Conservation (phyloP, 2,888 invertebrate genomes). For the Abrostola triplasia region DNA sequence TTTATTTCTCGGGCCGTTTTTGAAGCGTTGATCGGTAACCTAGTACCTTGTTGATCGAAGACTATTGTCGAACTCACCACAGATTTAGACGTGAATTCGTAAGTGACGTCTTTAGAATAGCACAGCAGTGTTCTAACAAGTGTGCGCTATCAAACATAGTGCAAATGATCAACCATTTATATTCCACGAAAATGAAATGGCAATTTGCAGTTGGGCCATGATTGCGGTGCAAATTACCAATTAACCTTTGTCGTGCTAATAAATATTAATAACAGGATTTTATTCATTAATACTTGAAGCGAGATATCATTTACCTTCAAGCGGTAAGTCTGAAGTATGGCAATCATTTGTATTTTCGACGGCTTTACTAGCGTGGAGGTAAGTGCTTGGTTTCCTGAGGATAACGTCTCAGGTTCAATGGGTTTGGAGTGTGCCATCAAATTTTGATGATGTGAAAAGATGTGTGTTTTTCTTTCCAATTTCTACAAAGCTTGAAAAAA, state of each 20-base stretch:
- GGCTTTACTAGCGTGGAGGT: neutral
- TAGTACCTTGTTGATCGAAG: too few relatives aligned
- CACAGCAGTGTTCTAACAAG: slow-evolving; percentile 12
- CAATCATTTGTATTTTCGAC: slow-evolving; percentile 25
- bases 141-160: slow-evolving; percentile 39
- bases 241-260: slow-evolving; percentile 57
- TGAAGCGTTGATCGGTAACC: too few relatives aligned
- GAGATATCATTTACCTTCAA: slow-evolving; percentile 42
- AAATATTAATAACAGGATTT: slow-evolving; percentile 54
- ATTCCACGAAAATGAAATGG: slow-evolving; percentile 52
- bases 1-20: too few relatives aligned
- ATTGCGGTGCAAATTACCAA: slow-evolving; percentile 54
- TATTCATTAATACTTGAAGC: slow-evolving; percentile 48
- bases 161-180: slow-evolving; percentile 43
- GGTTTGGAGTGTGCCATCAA: too few relatives aligned
- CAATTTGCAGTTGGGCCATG: slow-evolving; percentile 37
- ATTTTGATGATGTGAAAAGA: too few relatives aligned
- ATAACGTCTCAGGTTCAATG: too few relatives aligned
- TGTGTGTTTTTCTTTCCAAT: too few relatives aligned
- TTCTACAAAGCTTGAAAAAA: too few relatives aligned
- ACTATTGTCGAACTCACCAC: too few relatives aligned
- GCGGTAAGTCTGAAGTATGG: slow-evolving; percentile 30
- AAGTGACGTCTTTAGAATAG: too few relatives aligned
- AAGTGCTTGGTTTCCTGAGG: too few relatives aligned
- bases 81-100: too few relatives aligned